Evolutionary conservation across 2,113 vertebrate genomes (phyloP).

Genomic region (Panurus biarmicus): DNA sequence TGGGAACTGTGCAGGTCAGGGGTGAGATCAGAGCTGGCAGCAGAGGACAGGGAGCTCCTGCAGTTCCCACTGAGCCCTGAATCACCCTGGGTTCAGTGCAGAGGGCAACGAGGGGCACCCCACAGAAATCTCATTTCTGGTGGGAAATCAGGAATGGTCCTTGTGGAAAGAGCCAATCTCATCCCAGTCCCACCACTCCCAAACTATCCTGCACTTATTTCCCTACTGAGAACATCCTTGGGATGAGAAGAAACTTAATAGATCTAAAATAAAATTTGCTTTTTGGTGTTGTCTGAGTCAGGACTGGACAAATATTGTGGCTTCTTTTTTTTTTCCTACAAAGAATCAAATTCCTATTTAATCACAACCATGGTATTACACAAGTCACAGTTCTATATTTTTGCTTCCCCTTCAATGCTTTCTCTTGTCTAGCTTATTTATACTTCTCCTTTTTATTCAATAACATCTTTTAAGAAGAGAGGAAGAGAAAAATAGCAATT

Average conservation of each 20-base stretch:
- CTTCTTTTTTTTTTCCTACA: background rate
- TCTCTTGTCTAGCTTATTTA: background rate
- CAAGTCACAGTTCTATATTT: background rate
- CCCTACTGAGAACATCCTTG: background rate
- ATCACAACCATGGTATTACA: background rate
- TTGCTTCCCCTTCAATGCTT: background rate
- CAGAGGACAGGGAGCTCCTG: background rate
- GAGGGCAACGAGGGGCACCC: background rate
- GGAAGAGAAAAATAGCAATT: background rate
- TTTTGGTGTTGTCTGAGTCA: background rate
- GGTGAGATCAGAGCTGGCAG: background rate
- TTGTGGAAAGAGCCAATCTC: background rate
- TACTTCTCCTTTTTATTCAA: background rate
- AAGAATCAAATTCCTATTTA: background rate
- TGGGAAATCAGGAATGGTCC: background rate
- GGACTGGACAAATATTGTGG: background rate
- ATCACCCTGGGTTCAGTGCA: background rate
- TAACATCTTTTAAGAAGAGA: background rate
- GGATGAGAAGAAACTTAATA: background rate
- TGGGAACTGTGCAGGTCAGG: background rate
- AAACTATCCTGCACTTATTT: rapidly evolving
- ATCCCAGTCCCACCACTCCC: background rate
- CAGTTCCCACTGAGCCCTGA: background rate
- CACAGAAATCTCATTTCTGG: background rate
- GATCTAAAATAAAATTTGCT: background rate